Evolutionary conservation across 2,888 invertebrate genomes (phyloP), one percentile per base, ranked within the genome.

Genomic region (Mesochorus sp.): DNA sequence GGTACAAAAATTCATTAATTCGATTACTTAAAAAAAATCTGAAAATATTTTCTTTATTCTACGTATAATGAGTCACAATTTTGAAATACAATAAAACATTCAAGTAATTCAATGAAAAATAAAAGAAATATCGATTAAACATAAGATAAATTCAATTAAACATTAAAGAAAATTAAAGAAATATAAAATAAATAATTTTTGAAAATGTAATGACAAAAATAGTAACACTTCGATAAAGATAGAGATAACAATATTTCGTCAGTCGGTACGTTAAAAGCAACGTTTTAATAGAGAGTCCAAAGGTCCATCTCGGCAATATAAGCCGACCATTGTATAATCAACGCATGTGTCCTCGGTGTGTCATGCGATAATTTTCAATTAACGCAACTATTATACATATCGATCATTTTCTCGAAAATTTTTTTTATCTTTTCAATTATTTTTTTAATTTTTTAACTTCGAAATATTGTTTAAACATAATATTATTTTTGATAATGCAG

Each of bases 241-340:
- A 42, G 24, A 14, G 61, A 61, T 51, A 24, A 53, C 14, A 49
- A 21, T 44, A 24, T 71, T 76, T 64, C 70, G 26, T 64, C 70
- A 47, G 37, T 31, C 28, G 10, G 24, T 19, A 14, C n/a, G n/a
- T n/a, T 28, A 4, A 1, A 24, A 14, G 44, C 12, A 6, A 31
- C 14, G 26, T n/a, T 14, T 47, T 21, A 0, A 37, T 21, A n/a
- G 17, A 1, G 39, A 28, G 76, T 70, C 64, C 76, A 76, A 76
- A 76, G 76, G 47, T 70, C 31, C 21, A 34, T 64, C 64, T 4
- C 47, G 44, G 55, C 49, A 47, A n/a, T n/a, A 68, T 55, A 75
- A 47, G 19, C 49, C 31, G 64, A 26, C 14, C 19, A 14, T 42
- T n/a, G n/a, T 10, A 12, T 17, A 49, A 42, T 47, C 21, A 4